Base-by-base conservation (phyloP, 2,888 invertebrate genomes). In the Cheilosia vernalis region DNA sequence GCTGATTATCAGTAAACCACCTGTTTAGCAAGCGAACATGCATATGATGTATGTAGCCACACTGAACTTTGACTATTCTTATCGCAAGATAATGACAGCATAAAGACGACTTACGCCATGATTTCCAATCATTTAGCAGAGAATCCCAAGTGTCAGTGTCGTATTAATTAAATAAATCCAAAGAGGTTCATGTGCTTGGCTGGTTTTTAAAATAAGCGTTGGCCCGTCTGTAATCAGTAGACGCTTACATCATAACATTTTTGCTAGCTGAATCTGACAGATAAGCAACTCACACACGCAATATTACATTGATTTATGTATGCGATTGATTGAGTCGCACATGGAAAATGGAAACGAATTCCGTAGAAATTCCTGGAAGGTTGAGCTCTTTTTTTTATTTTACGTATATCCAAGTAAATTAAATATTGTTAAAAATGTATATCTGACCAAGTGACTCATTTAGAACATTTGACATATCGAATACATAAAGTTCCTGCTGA, bases 21-120 rank as follows among this genome's bases (percentile, higher is more conserved):
- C 60, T 73, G 73, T 61, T 63, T 44, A 21, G 21, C 21, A 33
- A 53, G 17, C 63, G 7, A 27, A 6, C 61, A 30, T 17, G n/a
- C 30, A 61, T 49, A 21, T 13, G 6, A 33, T 27, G 33, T 17
- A n/a, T 44, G 33, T 19, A 47, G 37, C n/a, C 7, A 44, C 30
- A 21, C 19, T 73, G 63, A 73, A 73, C 73, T 73, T 55, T 73
- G 55, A 33, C 63, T 42, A 17, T 30, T 55, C 21, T 73, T 73
- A 73, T 73, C 73, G 24, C 15, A 27, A 30, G 7, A 53, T 15
- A 24, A 53, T 27, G 42, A 44, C 42, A 63, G 47, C n/a, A 19
- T n/a, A 17, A 51, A 72, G 9, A 27, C 15, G 24, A 2, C 24
- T 44, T 73, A 51, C 24, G 60, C 51, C 51, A 61, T 51, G 42